Conservation (phyloP, 2,797 vertebrate genomes). For the Sebastolobus alascanus region DNA sequence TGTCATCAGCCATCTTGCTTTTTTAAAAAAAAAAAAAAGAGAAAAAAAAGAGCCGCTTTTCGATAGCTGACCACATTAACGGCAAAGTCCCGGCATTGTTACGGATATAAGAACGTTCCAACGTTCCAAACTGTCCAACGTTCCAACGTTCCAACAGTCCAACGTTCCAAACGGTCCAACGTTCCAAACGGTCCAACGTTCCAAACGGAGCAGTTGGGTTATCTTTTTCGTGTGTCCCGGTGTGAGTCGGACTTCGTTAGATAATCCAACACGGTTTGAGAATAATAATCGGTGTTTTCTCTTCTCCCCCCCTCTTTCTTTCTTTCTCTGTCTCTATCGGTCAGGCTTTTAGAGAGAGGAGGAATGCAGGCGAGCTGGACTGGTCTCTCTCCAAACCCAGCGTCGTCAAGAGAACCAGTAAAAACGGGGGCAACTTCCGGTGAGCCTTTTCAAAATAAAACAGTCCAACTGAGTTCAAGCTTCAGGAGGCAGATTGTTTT, state of each 20-base stretch:
- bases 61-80: slow-evolving; percentile 59
- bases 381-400: slow-evolving; percentile 15
- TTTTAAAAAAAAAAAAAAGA: slow-evolving; percentile 60
- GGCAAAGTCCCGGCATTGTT: slow-evolving; percentile 48
- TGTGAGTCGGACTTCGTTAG: slow-evolving; percentile 39
- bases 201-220: too few relatives aligned
- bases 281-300: slow-evolving; percentile 78
- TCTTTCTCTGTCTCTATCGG: slow-evolving; percentile 77
- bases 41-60: slow-evolving; percentile 53
- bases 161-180: too few relatives aligned
- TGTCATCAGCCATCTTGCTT: slow-evolving; percentile 91
- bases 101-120: neutral
- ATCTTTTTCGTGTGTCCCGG: slow-evolving; percentile 43
- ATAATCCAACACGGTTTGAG: slow-evolving; percentile 74
- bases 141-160: too few relatives aligned
- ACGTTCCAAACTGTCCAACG: too few relatives aligned
- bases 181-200: too few relatives aligned
- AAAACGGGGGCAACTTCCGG: slow-evolving; percentile 18
- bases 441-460: slow-evolving; percentile 60
- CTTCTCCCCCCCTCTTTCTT: slow-evolving; percentile 36
- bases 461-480: neutral
- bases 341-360: slow-evolving; percentile 82
- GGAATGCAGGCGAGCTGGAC: slow-evolving; percentile 87
- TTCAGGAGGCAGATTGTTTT: too few relatives aligned
- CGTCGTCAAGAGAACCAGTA: neutral